phyloP scores from a whole-genome alignment of 2,113 vertebrate genomes.

The Aleadryas rufinucha region DNA sequence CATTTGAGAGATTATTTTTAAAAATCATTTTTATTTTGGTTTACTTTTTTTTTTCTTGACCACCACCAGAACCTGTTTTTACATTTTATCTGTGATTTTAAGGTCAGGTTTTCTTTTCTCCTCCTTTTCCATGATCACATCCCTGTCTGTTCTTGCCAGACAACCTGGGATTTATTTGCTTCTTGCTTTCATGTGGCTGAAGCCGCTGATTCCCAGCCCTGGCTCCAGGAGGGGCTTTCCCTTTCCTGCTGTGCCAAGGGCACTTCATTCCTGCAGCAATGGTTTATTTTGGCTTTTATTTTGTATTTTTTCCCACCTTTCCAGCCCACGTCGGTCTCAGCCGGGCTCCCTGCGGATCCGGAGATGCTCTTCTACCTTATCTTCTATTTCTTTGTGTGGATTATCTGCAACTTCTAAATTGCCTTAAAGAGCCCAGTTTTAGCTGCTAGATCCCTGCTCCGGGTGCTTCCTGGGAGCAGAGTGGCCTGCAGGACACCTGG shows the following conservation, averaged over 20 bases:
- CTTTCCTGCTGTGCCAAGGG: slow-evolving; percentile 17
- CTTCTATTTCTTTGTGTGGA: slow-evolving; percentile 48
- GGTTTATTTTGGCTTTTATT: neutral
- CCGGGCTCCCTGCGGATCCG: slow-evolving; percentile 42
- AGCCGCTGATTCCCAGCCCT: slow-evolving; percentile 50
- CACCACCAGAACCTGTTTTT: neutral
- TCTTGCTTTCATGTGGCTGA: slow-evolving; percentile 61
- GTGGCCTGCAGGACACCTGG: slow-evolving; percentile 58
- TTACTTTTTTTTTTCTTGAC: neutral
- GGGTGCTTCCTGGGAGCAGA: slow-evolving; percentile 46
- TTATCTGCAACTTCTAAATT: slow-evolving; percentile 75
- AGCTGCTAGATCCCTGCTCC: slow-evolving; percentile 69
- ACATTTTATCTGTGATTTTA: slow-evolving; percentile 51
- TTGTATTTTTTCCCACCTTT: slow-evolving; percentile 3
- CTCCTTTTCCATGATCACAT: neutral
- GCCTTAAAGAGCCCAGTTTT: slow-evolving; percentile 78
- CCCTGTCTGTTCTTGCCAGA: slow-evolving; percentile 63
- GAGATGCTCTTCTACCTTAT: slow-evolving; percentile 46
- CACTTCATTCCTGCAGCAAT: slow-evolving; percentile 21
- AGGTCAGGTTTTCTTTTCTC: neutral
- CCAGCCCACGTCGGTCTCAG: slow-evolving; percentile 37
- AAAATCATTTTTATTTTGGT: slow-evolving; percentile 66
- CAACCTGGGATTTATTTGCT: slow-evolving; percentile 48
- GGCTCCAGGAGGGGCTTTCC: slow-evolving; percentile 39
- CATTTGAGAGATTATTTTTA: slow-evolving; percentile 76